These are phyloP conservation scores for Byasa hedistus DNA, from an alignment of 2,888 invertebrate genomes.

Conservation along the genomic window DNA sequence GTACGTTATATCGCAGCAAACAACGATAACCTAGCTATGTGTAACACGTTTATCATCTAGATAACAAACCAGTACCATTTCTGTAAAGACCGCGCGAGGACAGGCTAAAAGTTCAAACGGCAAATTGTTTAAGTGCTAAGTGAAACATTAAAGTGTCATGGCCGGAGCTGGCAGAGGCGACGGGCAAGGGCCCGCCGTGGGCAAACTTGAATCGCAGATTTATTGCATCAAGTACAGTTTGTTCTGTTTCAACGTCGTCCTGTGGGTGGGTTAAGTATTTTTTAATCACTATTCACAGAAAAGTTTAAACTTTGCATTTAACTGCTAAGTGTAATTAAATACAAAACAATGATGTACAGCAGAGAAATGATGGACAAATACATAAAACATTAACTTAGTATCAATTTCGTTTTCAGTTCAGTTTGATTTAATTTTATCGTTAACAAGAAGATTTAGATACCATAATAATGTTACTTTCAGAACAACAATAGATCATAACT, in stretches of 20 bases:
- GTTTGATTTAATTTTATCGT: no score
- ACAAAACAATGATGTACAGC: no score
- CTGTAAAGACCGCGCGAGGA: slow-evolving; percentile 52
- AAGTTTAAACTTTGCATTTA: no score
- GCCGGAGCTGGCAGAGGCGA: slow-evolving; percentile 76
- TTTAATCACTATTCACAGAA: no score
- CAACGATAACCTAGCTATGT: slow-evolving; percentile 71
- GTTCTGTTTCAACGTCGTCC: slow-evolving; percentile 88
- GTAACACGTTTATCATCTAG: slow-evolving; percentile 57
- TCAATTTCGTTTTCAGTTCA: no score
- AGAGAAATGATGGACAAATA: no score
- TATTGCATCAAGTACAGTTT: slow-evolving; percentile 90
- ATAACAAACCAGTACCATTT: slow-evolving; percentile 62
- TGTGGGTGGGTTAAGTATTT: slow-evolving; percentile 83
- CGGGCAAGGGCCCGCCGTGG: slow-evolving; percentile 74
- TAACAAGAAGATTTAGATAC: no score
- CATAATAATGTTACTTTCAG: no score
- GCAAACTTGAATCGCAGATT: slow-evolving; percentile 86
- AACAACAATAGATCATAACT: no score
- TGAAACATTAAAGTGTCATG: slow-evolving; percentile 67
- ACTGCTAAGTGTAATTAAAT: no score
- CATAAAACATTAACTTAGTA: no score
- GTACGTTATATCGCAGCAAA: slow-evolving; percentile 70
- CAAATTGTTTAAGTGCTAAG: slow-evolving; percentile 43
- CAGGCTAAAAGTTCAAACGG: slow-evolving; percentile 38